phyloP scores from a whole-genome alignment of 2,888 invertebrate species.

The Elegia similella region DNA sequence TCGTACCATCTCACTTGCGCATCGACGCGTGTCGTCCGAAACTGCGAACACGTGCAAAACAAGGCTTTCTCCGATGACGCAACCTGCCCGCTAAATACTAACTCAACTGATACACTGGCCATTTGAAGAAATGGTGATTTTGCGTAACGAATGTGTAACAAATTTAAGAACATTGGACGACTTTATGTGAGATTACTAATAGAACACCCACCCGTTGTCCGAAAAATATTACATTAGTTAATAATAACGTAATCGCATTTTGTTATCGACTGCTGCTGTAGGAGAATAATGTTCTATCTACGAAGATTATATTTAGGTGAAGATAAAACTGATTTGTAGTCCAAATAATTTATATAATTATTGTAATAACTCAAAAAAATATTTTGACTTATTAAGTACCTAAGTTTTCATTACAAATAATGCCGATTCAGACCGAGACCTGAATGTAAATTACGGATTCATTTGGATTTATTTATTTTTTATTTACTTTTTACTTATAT shows the following conservation, averaged over 20 bases:
- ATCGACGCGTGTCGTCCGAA: conserved; percentile 27
- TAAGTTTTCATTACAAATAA: no score
- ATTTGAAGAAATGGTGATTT: conserved; percentile 34
- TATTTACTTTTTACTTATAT: no score
- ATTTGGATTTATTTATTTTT: no score
- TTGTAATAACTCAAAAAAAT: no score
- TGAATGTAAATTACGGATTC: no score
- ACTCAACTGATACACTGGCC: conserved; percentile 36
- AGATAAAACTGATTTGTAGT: no score
- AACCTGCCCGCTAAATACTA: conserved; percentile 32
- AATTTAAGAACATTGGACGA: background rate
- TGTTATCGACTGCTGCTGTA: no score
- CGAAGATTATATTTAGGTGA: no score
- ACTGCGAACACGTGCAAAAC: conserved; percentile 18
- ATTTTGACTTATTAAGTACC: no score
- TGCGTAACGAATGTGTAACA: conserved; percentile 27
- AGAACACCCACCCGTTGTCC: background rate
- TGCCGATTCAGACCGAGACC: no score
- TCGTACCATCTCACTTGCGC: conserved; percentile 23
- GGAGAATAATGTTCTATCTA: no score
- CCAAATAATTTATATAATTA: no score
- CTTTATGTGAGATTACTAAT: background rate
- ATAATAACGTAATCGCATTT: background rate
- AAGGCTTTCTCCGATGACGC: conserved; percentile 42
- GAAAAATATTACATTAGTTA: background rate